Base-by-base conservation (phyloP, 2,797 vertebrate genomes). In the Pangasius larnaudii region DNA sequence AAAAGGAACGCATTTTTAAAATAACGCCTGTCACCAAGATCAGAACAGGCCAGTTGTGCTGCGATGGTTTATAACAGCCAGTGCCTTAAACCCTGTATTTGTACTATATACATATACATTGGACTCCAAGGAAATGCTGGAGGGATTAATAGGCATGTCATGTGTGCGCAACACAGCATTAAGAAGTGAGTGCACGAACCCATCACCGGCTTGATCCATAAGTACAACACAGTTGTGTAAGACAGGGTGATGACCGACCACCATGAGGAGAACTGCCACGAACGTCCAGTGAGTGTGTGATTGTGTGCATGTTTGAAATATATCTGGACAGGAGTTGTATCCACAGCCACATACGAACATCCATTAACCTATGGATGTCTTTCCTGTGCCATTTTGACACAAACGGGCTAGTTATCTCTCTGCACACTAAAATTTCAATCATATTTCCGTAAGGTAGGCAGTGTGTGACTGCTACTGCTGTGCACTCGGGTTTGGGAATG, bases 21-120 rank as follows among this genome's bases (percentile, higher is more conserved):
- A 78, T 85, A 81, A 16, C 16, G 8, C 84, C 81, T 51, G 77
- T 87, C 78, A 84, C 30, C 33, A 1, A 39, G 30, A 84, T n/a
- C 56, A 90, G 79, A 88, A 77, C 88, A 63, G 85, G 87, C 86
- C 85, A 80, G 56, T 88, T 88, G 69, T 90, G 67, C 89, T 87
- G 71, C 59, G 67, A 87, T 11, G 46, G 53, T 67, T 84, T 65
- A 85, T 67, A 89, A 91, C 86, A 91, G 85, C 87, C 84, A 89
- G 86, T 88, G 85, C 87, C 87, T 51, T 84, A 84, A 90, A 90
- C 84, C 89, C 84, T 86, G 74, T 39, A 61, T 83, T 84, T 88
- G 84, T 10, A 81, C 72, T 75, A 81, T 42, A 63, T 39, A n/a
- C 7, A 69, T 69, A 67, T 33, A 30, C 59, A n/a, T 46, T 61